phyloP scores from a whole-genome alignment of 2,888 invertebrate genomes.

The Stenotaenia linearis region DNA sequence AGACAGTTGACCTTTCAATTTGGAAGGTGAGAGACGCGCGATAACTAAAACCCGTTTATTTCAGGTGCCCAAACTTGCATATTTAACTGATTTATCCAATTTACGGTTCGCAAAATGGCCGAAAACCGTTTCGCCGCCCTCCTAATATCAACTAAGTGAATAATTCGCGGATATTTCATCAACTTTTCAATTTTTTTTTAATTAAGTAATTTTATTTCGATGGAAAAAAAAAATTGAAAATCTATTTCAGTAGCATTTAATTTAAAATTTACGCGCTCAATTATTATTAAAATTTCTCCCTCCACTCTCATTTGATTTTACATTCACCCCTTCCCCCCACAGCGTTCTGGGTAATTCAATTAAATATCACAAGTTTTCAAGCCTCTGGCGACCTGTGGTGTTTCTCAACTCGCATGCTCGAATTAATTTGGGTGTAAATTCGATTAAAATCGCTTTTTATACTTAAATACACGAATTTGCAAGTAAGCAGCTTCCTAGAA shows the following conservation, averaged over 20 bases:
- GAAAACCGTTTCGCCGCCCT: too few relatives aligned
- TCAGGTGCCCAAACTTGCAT: background rate
- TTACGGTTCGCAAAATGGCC: background rate
- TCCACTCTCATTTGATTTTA: background rate
- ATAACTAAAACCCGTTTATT: background rate
- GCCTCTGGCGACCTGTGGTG: constrained; percentile 2
- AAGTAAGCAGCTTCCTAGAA: background rate
- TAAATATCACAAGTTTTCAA: constrained; percentile 2
- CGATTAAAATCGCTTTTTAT: background rate
- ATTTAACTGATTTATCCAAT: background rate
- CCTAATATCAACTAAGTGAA: too few relatives aligned
- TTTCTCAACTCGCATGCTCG: background rate
- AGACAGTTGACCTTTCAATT: background rate
- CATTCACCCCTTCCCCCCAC: background rate
- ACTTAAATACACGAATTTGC: background rate
- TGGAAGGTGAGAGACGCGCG: background rate
- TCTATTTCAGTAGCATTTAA: background rate
- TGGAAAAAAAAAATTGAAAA: background rate
- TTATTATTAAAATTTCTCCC: background rate
- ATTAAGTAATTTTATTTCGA: too few relatives aligned
- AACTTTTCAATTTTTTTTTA: too few relatives aligned
- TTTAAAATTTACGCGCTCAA: background rate
- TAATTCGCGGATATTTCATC: too few relatives aligned
- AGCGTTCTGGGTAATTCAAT: background rate
- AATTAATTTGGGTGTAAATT: background rate